A percentile compares a stretch with the other conserved stretches of the same genome.
These are phyloP conservation scores for Anaspis maculata DNA, from an alignment of 2,888 invertebrate genomes.

Conservation along the genomic window DNA sequence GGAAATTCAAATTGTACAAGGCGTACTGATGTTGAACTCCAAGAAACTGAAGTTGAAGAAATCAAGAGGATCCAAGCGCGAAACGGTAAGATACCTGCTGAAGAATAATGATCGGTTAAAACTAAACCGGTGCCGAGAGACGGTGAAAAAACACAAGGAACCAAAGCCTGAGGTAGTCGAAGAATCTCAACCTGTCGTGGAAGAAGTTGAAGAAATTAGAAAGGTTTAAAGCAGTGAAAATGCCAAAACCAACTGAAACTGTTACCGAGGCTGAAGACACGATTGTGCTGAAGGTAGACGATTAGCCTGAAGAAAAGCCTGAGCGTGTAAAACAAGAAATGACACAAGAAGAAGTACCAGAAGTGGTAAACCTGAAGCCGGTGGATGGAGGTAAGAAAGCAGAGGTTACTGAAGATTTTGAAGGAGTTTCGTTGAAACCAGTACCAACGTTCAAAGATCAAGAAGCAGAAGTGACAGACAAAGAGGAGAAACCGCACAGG, in stretches of 20 bases:
- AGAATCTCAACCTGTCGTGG: slow-evolving; percentile 23
- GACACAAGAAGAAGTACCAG: slow-evolving; percentile 24
- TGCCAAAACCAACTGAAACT: slow-evolving; percentile 29
- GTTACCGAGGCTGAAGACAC: slow-evolving; percentile 51
- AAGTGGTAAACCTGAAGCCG: slow-evolving; percentile 35
- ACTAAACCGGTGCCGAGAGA: slow-evolving; percentile 4
- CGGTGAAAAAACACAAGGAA: slow-evolving; percentile 18
- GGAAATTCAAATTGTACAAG: slow-evolving; percentile 1
- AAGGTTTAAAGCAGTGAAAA: slow-evolving; percentile 22
- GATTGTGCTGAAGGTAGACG: slow-evolving; percentile 46
- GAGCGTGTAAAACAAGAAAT: slow-evolving; percentile 27
- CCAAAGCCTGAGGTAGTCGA: slow-evolving; percentile 24
- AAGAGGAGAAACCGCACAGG: slow-evolving; percentile 15
- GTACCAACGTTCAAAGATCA: slow-evolving; percentile 20
- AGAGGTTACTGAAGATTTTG: slow-evolving; percentile 25
- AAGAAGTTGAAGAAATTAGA: slow-evolving; percentile 20
- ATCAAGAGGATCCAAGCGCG: not conserved
- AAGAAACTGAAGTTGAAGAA: not conserved
- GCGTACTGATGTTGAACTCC: too few relatives aligned
- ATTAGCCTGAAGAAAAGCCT: slow-evolving; percentile 26
- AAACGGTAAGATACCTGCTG: not conserved
- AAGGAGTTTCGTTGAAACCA: slow-evolving; percentile 22
- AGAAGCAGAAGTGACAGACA: slow-evolving; percentile 26
- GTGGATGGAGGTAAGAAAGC: slow-evolving; percentile 23
- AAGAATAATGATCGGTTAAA: slow-evolving; percentile 1